phyloP scores from a whole-genome alignment of 2,888 invertebrate genomes.

The Metopia argyrocephala region DNA sequence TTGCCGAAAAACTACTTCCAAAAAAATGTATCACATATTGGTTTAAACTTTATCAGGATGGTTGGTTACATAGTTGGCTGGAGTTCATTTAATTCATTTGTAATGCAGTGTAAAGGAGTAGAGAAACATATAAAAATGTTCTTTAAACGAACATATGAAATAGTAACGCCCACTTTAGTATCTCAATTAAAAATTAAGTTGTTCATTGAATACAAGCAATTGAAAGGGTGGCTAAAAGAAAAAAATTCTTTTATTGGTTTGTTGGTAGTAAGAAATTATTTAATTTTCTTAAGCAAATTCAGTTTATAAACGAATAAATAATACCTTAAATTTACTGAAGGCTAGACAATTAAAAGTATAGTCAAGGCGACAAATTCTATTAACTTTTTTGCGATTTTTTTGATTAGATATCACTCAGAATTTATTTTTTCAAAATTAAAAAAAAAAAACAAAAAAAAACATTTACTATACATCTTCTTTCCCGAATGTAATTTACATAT shows the following conservation, averaged over 20 bases:
- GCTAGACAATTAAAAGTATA: no score
- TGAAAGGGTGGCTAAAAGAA: not conserved
- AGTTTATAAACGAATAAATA: no score
- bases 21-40: no score
- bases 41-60: not conserved
- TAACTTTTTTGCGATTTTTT: no score
- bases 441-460: no score
- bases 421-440: no score
- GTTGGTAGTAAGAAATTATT: not conserved
- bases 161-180: constrained; percentile 76
- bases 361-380: no score
- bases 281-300: no score
- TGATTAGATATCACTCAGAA: no score
- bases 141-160: constrained; percentile 32
- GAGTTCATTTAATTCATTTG: constrained; percentile 70
- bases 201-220: constrained; percentile 18
- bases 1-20: constrained; percentile 3
- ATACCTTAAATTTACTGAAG: no score
- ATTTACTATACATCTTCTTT: no score
- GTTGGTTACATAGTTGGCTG: constrained; percentile 17
- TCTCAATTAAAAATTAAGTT: constrained; percentile 75
- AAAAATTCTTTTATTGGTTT: not conserved
- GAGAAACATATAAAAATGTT: constrained; percentile 23
- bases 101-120: constrained; percentile 74
- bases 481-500: no score